These are phyloP conservation scores for Cheilosia impressa DNA, from an alignment of 2,888 invertebrate species.

Conservation along the genomic window DNA sequence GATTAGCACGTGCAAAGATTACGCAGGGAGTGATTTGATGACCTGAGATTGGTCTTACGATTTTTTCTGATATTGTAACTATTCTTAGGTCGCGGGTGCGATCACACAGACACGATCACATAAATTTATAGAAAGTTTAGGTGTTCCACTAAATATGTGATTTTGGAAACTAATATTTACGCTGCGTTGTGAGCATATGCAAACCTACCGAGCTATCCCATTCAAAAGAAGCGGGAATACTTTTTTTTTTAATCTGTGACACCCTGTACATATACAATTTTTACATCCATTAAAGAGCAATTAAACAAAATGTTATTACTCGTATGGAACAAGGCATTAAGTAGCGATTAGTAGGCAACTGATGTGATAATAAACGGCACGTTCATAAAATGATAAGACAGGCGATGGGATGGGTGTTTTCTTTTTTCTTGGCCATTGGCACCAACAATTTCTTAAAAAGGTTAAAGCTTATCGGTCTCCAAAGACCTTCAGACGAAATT, in stretches of 20 bases:
- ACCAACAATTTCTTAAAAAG: neutral
- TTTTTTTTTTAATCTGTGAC: neutral
- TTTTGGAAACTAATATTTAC: too few relatives aligned
- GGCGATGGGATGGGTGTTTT: neutral
- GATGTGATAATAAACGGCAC: constrained; percentile 36
- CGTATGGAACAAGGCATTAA: constrained; percentile 37
- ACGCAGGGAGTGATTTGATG: neutral
- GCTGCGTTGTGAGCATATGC: too few relatives aligned
- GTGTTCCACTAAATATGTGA: too few relatives aligned
- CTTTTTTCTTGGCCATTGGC: neutral
- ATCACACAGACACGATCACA: too few relatives aligned
- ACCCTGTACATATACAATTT: neutral
- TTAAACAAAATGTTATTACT: constrained; percentile 52
- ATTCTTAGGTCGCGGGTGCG: too few relatives aligned
- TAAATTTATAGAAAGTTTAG: too few relatives aligned
- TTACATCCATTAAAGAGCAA: constrained; percentile 59
- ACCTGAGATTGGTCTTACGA: neutral
- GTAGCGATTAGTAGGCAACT: constrained; percentile 42
- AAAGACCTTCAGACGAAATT: neutral
- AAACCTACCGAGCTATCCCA: too few relatives aligned
- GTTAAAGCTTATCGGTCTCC: constrained; percentile 23
- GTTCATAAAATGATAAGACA: constrained; percentile 21
- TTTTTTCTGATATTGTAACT: too few relatives aligned
- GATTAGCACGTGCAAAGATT: constrained; percentile 35
- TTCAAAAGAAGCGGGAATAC: too few relatives aligned